A percentile compares a stretch with the other conserved stretches of the same genome.
Evolutionary conservation across 2,113 vertebrate species (phyloP).

Genomic region (Triplophysa dalaica): DNA sequence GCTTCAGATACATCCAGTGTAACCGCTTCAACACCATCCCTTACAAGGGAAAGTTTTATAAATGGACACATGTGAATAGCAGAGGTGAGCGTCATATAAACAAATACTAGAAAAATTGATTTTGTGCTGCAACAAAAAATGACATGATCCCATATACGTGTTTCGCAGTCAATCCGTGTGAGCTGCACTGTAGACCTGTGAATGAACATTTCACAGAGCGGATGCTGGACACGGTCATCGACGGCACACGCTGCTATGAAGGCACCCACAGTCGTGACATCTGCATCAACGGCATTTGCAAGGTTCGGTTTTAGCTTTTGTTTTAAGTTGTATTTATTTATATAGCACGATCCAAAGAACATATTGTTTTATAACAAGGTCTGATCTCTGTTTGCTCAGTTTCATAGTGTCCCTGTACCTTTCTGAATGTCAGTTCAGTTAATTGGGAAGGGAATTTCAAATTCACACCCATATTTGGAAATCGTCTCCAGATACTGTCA

Average conservation of each 20-base stretch:
- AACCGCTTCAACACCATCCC: constrained; percentile 81
- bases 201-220: constrained; percentile 84
- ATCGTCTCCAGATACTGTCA: no score
- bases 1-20: constrained; percentile 88
- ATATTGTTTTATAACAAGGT: not conserved
- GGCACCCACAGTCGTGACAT: constrained; percentile 78
- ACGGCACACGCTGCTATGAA: constrained; percentile 87
- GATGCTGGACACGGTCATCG: constrained; percentile 83
- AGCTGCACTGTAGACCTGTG: constrained; percentile 88
- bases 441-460: not conserved
- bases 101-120: no score
- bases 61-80: constrained; percentile 84
- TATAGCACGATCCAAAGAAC: no score
- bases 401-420: not conserved
- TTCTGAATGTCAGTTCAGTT: not conserved
- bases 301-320: constrained; percentile 76
- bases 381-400: not conserved
- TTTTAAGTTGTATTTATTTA: not conserved
- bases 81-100: constrained; percentile 71
- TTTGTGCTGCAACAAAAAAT: not conserved
- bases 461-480: no score
- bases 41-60: constrained; percentile 87
- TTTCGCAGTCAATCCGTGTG: constrained; percentile 84
- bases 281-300: constrained; percentile 95
- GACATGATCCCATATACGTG: not conserved